Percentiles rank a stretch among this genome's conserved stretches.
These are phyloP conservation scores for Tyria jacobaeae DNA, from an alignment of 2,888 invertebrate species.

Conservation along the genomic window DNA sequence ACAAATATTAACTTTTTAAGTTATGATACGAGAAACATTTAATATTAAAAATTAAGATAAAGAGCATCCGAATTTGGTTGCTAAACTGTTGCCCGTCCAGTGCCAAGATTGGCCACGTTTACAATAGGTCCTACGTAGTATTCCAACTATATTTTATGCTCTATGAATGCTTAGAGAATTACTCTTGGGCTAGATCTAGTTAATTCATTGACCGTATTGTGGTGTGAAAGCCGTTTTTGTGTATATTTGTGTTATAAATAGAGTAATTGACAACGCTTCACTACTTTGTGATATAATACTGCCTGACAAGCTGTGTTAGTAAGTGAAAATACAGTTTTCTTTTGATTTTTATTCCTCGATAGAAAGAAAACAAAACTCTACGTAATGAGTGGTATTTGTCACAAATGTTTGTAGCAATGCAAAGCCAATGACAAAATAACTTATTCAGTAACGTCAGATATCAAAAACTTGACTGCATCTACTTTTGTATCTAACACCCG, in stretches of 20 bases:
- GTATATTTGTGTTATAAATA: constrained; percentile 8
- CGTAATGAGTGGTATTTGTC: too few relatives aligned
- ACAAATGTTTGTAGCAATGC: too few relatives aligned
- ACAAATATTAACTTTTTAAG: not conserved
- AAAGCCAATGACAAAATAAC: too few relatives aligned
- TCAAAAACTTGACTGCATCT: not conserved
- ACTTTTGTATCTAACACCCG: not conserved
- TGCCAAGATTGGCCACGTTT: not conserved
- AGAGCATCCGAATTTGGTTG: too few relatives aligned
- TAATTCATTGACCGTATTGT: constrained; percentile 38
- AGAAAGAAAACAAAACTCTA: too few relatives aligned
- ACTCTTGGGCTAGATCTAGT: constrained; percentile 29
- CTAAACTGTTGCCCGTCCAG: not conserved
- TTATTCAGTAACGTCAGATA: not conserved
- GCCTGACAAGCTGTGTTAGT: not conserved
- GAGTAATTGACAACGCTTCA: constrained; percentile 8
- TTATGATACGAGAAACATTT: not conserved
- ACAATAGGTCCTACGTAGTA: constrained; percentile 25
- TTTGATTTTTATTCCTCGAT: too few relatives aligned
- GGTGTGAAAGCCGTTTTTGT: constrained; percentile 14
- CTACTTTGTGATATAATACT: not conserved
- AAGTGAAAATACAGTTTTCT: too few relatives aligned
- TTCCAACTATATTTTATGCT: constrained; percentile 19
- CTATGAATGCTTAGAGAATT: constrained; percentile 31
- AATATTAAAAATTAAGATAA: not conserved